Evolutionary conservation across 2,113 vertebrate species (phyloP), one percentile per base, ranked within the genome.

Genomic region (Vimba vimba): DNA sequence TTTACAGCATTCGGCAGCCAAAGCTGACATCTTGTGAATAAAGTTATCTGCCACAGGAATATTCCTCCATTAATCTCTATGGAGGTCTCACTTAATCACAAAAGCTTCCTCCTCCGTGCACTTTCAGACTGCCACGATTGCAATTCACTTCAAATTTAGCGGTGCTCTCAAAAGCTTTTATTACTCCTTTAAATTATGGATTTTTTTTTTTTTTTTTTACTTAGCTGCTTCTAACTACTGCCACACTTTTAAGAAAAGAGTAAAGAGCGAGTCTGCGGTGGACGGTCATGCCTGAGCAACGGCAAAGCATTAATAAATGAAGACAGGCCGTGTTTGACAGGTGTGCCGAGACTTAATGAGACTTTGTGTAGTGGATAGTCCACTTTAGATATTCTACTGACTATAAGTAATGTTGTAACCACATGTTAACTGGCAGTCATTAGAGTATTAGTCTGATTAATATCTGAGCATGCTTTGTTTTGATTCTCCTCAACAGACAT

Each of bases 11-110:
- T 81, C 86, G 25, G 45, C 81, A 27, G 68, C 80, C 68, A 81
- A 84, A 86, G 50, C 85, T 66, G 85, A 88, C 85, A 57, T 78
- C 50, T 33, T 36, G 52, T 82, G 78, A 89, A 89, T 86, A 69
- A 76, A 79, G 52, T 82, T 79, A 89, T 86, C 83, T 79, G 36
- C 69, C 66, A 79, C 76, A 78, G 62, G 82, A 84, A 81, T 79
- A 82, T 82, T 85, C 43, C 64, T 84, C 27, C 47, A 83, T 71
- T 88, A 89, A 86, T 86, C 84, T 89, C 69, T 62, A 76, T 7
- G 43, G 59, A 81, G 81, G 81, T 80, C 77, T 71, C 36, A 12
- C 57, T 77, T 47, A 80, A 75, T 80, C 87, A 62, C 81, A 33
- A 30, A 59, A 4, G 45, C 45, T 59, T 76, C 36, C 25, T 64